Percentiles rank a stretch among this genome's conserved stretches.
Evolutionary conservation across 2,113 vertebrate species (phyloP).

Genomic region (Epinephelus cyanopodus): DNA sequence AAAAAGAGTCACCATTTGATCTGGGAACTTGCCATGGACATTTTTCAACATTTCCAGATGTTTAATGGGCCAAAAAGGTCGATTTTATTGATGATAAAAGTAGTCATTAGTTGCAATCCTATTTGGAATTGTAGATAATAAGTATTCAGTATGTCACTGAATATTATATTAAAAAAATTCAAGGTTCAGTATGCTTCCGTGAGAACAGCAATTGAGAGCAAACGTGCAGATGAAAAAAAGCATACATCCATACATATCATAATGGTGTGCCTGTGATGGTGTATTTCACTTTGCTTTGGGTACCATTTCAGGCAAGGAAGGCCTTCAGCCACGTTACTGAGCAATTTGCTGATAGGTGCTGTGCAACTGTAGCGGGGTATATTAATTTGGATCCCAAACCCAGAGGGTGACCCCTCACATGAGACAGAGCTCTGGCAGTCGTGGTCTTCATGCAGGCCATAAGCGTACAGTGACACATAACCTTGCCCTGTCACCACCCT

Average conservation of each 20-base stretch:
- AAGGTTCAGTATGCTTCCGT: background rate
- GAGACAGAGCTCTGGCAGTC: slow-evolving; percentile 73
- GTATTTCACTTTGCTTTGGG: slow-evolving; percentile 32
- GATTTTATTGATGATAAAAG: background rate
- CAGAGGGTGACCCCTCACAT: slow-evolving; percentile 72
- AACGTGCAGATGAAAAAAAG: background rate
- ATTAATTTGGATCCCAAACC: slow-evolving; percentile 72
- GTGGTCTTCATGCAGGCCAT: slow-evolving; percentile 72
- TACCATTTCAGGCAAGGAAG: slow-evolving; percentile 41
- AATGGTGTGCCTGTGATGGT: slow-evolving; percentile 16
- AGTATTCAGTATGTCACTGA: background rate
- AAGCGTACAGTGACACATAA: slow-evolving; percentile 83
- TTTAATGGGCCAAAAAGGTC: background rate
- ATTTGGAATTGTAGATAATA: background rate
- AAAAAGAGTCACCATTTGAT: background rate
- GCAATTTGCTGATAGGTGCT: slow-evolving; percentile 58
- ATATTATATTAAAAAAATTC: background rate
- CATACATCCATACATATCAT: slow-evolving; percentile 26
- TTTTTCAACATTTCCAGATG: background rate
- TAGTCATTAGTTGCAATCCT: background rate
- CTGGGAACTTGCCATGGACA: background rate
- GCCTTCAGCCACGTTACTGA: slow-evolving; percentile 36
- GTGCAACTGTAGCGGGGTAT: slow-evolving; percentile 53
- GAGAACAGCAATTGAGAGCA: background rate
- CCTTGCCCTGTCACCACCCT: slow-evolving; percentile 87